Evolutionary conservation across 2,797 vertebrate species (phyloP), one percentile per base, ranked within the genome.

Genomic region (Coluber constrictor): DNA sequence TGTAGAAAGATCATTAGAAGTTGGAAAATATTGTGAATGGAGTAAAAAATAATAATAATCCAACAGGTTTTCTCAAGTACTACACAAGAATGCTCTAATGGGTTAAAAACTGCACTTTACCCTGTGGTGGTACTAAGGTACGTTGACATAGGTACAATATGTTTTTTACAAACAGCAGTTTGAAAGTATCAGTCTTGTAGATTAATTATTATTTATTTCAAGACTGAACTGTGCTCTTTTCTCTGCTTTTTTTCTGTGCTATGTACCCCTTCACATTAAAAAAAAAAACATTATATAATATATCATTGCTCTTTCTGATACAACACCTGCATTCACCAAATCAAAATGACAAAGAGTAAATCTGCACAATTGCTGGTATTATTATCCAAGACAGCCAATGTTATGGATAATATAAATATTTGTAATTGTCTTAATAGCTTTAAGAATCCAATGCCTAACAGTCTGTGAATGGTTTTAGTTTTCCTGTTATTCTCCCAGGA

Each of bases 401-500:
- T 93, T 91, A 47, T 90, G 86, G 86, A 55, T 93, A 56, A 94
- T 92, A 11, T 7, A 95, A 92, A 89, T 29, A 11, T 74, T 94
- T 90, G 88, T 47, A 94, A 89, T 90, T 63, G 89, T 92, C 32
- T 32, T 93, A 66, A 93, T 91, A 37, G 94, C 90, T 91, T 1
- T 74, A 70, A 90, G 16, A 89, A 91, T 93, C 51, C 47, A 94
- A 90, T 92, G 93, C 95, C 63, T 92, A 93, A 60, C 94, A 91
- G 83, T 87, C 96, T 55, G 10, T 92, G 90, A 95, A 95, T 92
- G 90, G 79, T 94, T 92, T 87, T 87, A 88, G 11, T 61, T 94
- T 95, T 95, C 59, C 87, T 92, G 90, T 59, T 27, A 11, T 63
- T 95, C 92, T 88, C 91, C 51, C 90, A 56, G 90, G 51, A 66